Conservation (phyloP, 2,797 vertebrate genomes). For the Aulostomus chinensis region DNA sequence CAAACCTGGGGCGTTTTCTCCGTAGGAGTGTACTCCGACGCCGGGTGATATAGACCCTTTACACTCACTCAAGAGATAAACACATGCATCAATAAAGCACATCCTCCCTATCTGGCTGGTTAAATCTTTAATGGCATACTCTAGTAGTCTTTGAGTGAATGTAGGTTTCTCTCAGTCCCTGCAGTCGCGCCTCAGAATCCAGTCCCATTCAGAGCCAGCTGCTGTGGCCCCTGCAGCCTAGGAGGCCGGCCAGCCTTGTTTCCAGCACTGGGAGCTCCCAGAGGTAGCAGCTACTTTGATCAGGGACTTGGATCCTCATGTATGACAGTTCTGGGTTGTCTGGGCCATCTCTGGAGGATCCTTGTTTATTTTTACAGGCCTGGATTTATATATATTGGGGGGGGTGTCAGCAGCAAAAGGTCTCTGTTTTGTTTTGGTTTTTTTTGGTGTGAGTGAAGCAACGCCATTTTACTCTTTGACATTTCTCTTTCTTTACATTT, state of each 20-base stretch:
- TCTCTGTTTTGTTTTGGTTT: too few species aligned
- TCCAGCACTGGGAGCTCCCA: constrained; percentile 28
- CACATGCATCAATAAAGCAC: neutral
- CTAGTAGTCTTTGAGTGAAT: constrained; percentile 15
- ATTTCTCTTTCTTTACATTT: too few species aligned
- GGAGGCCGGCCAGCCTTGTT: constrained; percentile 9
- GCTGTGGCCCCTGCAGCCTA: constrained; percentile 9
- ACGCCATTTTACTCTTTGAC: too few species aligned
- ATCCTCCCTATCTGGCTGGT: constrained; percentile 39
- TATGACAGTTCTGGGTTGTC: constrained; percentile 68
- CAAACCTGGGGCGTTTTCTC: constrained; percentile 13
- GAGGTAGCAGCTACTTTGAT: constrained; percentile 39
- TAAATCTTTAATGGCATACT: constrained; percentile 59
- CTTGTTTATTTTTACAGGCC: constrained; percentile 52
- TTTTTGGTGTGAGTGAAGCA: too few species aligned
- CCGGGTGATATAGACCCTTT: constrained; percentile 13
- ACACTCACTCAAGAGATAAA: constrained; percentile 3
- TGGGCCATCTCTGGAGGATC: constrained; percentile 31
- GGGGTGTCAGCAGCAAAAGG: too few species aligned
- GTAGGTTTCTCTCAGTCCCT: constrained; percentile 23
- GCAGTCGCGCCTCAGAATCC: constrained; percentile 11
- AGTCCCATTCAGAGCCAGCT: constrained; percentile 52
- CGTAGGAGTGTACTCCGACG: constrained; percentile 4
- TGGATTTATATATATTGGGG: too few species aligned
- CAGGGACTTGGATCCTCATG: constrained; percentile 31